These are phyloP conservation scores for Notamacropus eugenii DNA, from an alignment of 2,797 vertebrate genomes.

Conservation along the genomic window DNA sequence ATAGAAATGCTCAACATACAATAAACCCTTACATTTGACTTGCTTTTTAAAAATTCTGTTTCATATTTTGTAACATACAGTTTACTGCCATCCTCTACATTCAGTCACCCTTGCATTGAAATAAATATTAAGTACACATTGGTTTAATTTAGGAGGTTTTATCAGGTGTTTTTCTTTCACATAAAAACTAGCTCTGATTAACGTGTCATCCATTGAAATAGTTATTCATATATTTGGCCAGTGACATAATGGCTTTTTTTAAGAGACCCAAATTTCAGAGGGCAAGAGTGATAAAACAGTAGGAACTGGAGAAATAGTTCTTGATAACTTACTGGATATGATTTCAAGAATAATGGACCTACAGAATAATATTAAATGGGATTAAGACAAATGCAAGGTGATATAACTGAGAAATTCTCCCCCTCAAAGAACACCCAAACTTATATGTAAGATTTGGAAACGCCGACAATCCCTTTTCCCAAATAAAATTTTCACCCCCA, in stretches of 20 bases:
- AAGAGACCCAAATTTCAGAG: not conserved
- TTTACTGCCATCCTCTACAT: not conserved
- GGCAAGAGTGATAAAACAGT: not conserved
- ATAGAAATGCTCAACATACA: not conserved
- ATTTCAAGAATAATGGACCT: not conserved
- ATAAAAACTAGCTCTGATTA: not conserved
- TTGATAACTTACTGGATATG: not conserved
- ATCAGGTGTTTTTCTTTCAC: not conserved
- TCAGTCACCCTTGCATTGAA: not conserved
- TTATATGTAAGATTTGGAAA: not conserved
- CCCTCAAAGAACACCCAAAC: not conserved
- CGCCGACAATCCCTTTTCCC: not conserved
- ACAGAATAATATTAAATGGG: not conserved
- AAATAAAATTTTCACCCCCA: not conserved
- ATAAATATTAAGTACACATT: not conserved
- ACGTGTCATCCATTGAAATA: not conserved
- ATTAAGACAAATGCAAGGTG: not conserved
- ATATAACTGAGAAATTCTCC: not conserved
- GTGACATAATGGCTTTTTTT: not conserved
- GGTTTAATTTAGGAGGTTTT: not conserved
- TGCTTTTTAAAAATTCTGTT: not conserved
- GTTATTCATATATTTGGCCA: not conserved
- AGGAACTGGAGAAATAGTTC: not conserved
- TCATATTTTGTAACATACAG: not conserved
- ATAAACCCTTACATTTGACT: not conserved